Evolutionary conservation across 2,797 vertebrate genomes (phyloP).

Genomic region (Xenentodon cancila): DNA sequence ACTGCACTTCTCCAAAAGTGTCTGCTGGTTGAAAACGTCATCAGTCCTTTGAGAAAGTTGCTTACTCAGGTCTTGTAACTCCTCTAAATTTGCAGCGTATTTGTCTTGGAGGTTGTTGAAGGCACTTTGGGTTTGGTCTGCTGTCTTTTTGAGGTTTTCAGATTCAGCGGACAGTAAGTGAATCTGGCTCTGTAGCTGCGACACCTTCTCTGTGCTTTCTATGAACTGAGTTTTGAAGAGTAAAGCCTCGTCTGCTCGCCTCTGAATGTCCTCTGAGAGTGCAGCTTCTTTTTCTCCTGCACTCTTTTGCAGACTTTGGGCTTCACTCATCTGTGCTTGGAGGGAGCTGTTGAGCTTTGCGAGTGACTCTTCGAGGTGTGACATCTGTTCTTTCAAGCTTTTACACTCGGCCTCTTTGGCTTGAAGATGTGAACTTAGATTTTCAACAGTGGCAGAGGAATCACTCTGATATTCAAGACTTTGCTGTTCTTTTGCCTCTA

Average conservation of each 20-base stretch:
- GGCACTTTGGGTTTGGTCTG: constrained; percentile 77
- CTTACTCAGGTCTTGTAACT: constrained; percentile 63
- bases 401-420: constrained; percentile 81
- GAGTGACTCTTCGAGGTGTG: constrained; percentile 75
- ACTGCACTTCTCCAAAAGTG: constrained; percentile 64
- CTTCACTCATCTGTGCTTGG: constrained; percentile 67
- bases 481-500: constrained; percentile 78
- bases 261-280: constrained; percentile 73
- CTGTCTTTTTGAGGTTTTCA: constrained; percentile 46
- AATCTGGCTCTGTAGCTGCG: constrained; percentile 71
- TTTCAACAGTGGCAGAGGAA: constrained; percentile 61
- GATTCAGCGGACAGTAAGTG: constrained; percentile 52
- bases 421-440: constrained; percentile 69
- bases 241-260: constrained; percentile 70
- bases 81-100: constrained; percentile 71
- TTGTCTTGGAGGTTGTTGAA: constrained; percentile 85
- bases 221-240: constrained; percentile 76
- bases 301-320: constrained; percentile 60
- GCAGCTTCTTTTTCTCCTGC: constrained; percentile 74
- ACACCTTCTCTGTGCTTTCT: constrained; percentile 76
- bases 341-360: constrained; percentile 69
- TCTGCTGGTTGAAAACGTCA: constrained; percentile 72
- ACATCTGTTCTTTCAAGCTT: constrained; percentile 77
- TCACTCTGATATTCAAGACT: constrained; percentile 60
- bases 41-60: constrained; percentile 72